Evolutionary conservation across 2,797 vertebrate species (phyloP).

Genomic region (Babyrousa celebensis): DNA sequence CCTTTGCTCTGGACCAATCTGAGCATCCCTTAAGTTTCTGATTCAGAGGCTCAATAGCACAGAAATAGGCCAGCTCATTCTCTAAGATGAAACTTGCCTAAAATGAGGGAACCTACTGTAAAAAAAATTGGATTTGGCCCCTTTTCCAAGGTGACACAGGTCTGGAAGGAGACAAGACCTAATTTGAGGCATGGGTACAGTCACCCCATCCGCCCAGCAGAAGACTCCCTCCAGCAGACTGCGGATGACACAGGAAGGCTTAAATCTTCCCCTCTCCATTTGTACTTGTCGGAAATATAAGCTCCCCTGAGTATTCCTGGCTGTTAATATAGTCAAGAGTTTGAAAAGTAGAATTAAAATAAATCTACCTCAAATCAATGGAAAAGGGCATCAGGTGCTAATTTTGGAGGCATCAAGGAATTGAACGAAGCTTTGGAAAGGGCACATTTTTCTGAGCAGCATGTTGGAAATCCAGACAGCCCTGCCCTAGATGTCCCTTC

Average conservation of each 20-base stretch:
- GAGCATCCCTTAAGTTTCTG: not conserved
- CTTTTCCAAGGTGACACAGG: not conserved
- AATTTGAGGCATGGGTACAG: not conserved
- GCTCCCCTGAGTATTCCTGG: not conserved
- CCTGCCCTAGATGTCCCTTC: not conserved
- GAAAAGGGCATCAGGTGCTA: conserved; percentile 19
- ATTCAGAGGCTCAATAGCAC: not conserved
- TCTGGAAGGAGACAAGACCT: not conserved
- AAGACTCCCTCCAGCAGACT: rapidly evolving
- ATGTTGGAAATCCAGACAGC: not conserved
- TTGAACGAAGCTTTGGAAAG: not conserved
- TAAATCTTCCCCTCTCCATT: not conserved
- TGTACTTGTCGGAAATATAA: not conserved
- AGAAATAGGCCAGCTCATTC: not conserved
- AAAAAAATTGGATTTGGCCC: not conserved
- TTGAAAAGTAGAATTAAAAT: conserved; percentile 13
- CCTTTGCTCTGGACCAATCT: not conserved
- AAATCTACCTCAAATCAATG: not conserved
- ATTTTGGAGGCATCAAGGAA: not conserved
- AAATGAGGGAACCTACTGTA: not conserved
- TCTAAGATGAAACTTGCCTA: not conserved
- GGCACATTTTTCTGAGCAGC: not conserved
- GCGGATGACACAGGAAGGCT: rapidly evolving
- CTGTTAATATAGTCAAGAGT: not conserved
- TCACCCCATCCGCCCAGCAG: too few species aligned